Evolutionary conservation across 2,113 vertebrate genomes (phyloP), one percentile per base, ranked within the genome.

Genomic region (Lycocorax pyrrhopterus): DNA sequence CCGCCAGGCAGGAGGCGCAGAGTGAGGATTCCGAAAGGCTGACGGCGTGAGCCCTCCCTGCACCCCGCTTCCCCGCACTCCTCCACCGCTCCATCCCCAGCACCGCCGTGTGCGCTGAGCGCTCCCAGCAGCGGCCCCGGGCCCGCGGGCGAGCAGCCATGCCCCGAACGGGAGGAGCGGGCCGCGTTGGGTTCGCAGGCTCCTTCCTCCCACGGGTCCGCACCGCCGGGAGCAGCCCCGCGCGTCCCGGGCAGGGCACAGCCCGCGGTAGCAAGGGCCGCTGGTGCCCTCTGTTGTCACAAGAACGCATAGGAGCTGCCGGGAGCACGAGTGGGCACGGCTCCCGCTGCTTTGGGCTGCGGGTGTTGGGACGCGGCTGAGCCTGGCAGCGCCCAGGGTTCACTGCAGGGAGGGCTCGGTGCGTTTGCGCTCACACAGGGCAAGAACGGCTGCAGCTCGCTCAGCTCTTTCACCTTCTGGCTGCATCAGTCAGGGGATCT

Each of bases 201-300:
- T 37, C 15, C 17, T 29, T 51, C 10, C 68, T 67, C 17, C n/a
- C 74, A 1, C 23, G 8, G 52, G 15, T 9, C 84, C 14, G 11
- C 74, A 16, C 46, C 2, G 33, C 53, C 44, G 39, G 4, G 67
- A 76, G 84, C 67, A 30, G 51, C 59, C 37, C 75, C 20, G 60
- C 9, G 1, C 3, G 59, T 16, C 68, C 80, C 66, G 49, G 89
- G 58, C 66, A 46, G 82, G 91, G 88, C 89, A 77, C 22, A 66
- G 74, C 51, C 60, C 4, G 72, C 63, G 0, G 19, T 89, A 97
- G 46, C 66, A 39, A 98, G 97, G 96, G 97, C 93, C 81, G 92
- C 43, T 94, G 91, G 97, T 95, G 97, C 98, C 97, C 97, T 94
- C 98, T 98, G 94, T 97, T 96, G 98, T 93, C 66, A 23, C 69